Evolutionary conservation across 2,888 invertebrate genomes (phyloP), one percentile per base, ranked within the genome.

Genomic region (Lasius platythorax): DNA sequence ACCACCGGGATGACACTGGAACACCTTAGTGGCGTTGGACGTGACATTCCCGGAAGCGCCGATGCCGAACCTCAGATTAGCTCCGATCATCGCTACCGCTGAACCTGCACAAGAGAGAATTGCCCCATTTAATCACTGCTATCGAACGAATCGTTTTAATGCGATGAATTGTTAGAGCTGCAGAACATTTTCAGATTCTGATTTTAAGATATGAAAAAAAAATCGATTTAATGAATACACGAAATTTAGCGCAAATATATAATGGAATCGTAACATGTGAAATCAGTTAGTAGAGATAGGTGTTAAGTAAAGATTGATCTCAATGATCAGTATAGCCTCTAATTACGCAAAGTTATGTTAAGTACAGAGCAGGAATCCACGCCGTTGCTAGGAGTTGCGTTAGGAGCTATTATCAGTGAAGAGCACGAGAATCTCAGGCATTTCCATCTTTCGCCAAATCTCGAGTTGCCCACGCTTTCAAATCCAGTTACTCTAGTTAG

Each of bases 1-100:
- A 83, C 97, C 98, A 15, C 97, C 97, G 56, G 98, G 97, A 92
- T 98, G 97, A 93, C 98, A 98, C 93, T 97, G 97, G 95, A 97
- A 96, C 86, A 97, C 96, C 95, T 97, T 97, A 91, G 97, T 97
- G 81, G 97, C 96, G 92, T 97, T 96, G 82, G 96, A 96, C 30
- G 96, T 96, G 91, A 96, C 96, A 92, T 97, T 96, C 81, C 97
- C 96, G 37, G 96, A 96, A 56, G 96, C 96, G 50, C 97, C 97
- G 95, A 97, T 97, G 85, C 96, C 96, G 92, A 96, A 96, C 90
- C 97, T 96, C 87, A 97, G 96, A 95, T 97, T 97, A 91, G 97
- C 97, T 85, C 97, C 97, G 92, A 97, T 97, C 97, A 97, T 97
- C 90, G 97, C 97, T 95, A 97, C 97, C 89, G 97, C 97, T 91